A percentile compares a stretch with the other conserved stretches of the same genome.
phyloP scores from a whole-genome alignment of 2,113 vertebrate genomes.

The Phylloscopus trochiloides region DNA sequence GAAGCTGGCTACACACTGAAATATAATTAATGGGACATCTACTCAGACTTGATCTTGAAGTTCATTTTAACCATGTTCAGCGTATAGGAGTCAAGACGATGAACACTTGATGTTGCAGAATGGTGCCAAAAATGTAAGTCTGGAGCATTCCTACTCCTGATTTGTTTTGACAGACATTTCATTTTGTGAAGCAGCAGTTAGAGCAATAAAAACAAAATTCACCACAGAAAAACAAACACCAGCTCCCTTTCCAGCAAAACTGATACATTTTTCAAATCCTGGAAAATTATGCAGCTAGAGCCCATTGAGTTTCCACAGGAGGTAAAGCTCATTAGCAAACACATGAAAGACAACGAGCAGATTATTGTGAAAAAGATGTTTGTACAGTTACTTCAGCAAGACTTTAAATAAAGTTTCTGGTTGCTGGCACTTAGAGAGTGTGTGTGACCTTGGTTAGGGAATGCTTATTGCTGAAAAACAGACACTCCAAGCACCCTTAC shows the following conservation, averaged over 20 bases:
- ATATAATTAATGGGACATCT: background rate
- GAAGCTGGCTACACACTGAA: background rate
- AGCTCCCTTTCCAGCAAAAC: constrained; percentile 42
- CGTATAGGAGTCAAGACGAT: background rate
- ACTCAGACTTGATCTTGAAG: background rate
- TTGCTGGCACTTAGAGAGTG: constrained; percentile 7
- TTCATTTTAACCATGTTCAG: constrained; percentile 8
- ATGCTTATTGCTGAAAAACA: constrained; percentile 37
- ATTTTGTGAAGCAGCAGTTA: constrained; percentile 47
- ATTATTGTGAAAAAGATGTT: constrained; percentile 32
- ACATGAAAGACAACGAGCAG: constrained; percentile 60
- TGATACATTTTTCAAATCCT: background rate
- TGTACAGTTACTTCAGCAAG: constrained; percentile 28
- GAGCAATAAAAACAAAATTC: constrained; percentile 51
- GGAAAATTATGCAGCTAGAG: background rate
- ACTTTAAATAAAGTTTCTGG: constrained; percentile 21
- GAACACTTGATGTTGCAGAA: background rate
- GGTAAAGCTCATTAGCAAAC: constrained; percentile 41
- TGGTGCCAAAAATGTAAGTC: background rate
- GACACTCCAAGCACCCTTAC: background rate
- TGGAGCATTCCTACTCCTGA: background rate
- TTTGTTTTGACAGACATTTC: constrained; percentile 46
- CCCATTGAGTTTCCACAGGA: constrained; percentile 50
- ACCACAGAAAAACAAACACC: constrained; percentile 56
- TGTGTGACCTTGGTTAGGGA: background rate